Evolutionary conservation across 1,140 invertebrate genomes (phyloP).

Genomic region (Nixonia krombeini): DNA sequence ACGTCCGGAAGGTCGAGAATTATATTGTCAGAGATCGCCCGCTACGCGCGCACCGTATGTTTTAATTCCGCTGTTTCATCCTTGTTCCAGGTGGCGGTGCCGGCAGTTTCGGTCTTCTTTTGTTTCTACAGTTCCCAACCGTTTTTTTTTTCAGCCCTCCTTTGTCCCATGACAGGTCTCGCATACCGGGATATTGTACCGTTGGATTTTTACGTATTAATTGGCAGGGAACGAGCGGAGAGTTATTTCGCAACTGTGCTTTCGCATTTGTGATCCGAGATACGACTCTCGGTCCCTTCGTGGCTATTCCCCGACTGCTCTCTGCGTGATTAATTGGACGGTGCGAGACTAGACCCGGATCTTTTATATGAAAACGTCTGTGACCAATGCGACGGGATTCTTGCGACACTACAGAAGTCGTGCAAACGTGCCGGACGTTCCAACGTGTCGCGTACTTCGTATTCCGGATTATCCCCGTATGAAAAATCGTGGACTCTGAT

Average conservation of each 20-base stretch:
- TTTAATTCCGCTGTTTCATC: no score
- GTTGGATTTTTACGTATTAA: no score
- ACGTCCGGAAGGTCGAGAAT: no score
- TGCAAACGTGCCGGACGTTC: conserved; percentile 8
- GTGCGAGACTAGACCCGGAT: background rate
- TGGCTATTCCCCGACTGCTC: background rate
- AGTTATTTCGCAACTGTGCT: background rate
- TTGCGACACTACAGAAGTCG: conserved; percentile 10
- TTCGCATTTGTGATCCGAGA: background rate
- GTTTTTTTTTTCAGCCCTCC: no score
- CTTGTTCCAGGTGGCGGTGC: no score
- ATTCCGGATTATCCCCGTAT: conserved; percentile 2
- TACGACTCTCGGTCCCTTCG: background rate
- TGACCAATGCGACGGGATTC: background rate
- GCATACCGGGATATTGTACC: no score
- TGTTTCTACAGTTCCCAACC: no score
- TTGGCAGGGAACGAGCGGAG: background rate
- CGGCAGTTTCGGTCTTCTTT: no score
- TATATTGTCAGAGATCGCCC: no score
- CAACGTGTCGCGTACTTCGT: background rate
- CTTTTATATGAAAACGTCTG: background rate
- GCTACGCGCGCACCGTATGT: no score
- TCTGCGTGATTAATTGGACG: background rate
- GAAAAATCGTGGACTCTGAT: background rate
- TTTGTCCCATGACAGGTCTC: no score